Base-by-base conservation (phyloP, 2,113 vertebrate species). In the Pachycephala philippinensis region DNA sequence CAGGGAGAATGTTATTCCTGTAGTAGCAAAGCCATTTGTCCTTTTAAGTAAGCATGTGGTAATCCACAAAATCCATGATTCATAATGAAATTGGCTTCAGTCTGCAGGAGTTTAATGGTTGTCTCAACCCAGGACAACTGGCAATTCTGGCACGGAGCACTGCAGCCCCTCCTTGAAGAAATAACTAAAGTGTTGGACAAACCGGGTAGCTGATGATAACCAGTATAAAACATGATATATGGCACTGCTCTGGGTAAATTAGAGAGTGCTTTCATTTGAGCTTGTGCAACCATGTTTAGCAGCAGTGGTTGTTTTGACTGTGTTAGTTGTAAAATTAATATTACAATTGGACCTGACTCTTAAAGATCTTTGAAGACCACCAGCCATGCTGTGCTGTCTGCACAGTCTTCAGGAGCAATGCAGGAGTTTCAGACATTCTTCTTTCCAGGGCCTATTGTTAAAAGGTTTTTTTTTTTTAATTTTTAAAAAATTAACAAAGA, bases 21-120 rank as follows among this genome's bases (percentile, higher is more conserved):
- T 85, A 93, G 97, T 89, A 96, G 95, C 89, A 93, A 96, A 93
- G 76, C 90, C 93, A 90, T 93, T 96, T 97, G 89, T 93, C 87
- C 91, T 97, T 96, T 96, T 80, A 97, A 95, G 93, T 52, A 86
- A 97, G 89, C 90, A 89, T 95, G 96, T 94, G 91, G 93, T 95
- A 96, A 96, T 97, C 91, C 97, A 95, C 90, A 94, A 93, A 96
- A 92, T 93, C 86, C 81, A 87, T 97, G 94, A 97, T 97, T 97
- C 95, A 97, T 96, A 50, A 95, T 80, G 85, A 94, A 97, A 96
- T 96, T 97, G 96, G 96, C 94, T 96, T 97, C 87, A 93, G 93
- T 92, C 88, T 87, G 60, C 84, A 91, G 85, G 64, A 95, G 74
- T 89, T 95, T 92, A 92, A 89, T 95, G 84, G 80, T 72, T 96